Evolutionary conservation across 2,888 invertebrate species (phyloP).

Genomic region (Notodonta dromedarius): DNA sequence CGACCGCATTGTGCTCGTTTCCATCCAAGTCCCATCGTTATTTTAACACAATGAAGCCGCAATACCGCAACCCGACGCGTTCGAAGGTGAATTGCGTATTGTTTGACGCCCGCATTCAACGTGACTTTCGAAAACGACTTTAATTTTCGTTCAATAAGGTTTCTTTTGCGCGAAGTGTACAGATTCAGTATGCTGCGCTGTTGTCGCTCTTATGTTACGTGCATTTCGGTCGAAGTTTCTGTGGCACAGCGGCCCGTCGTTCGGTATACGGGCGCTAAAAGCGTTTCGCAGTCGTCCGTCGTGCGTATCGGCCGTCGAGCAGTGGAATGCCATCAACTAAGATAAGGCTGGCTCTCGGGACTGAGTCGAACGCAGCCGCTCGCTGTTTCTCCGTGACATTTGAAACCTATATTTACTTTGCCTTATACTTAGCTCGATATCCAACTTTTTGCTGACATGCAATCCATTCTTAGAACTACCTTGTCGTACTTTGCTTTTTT

Average conservation of each 20-base stretch:
- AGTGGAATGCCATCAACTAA: slow-evolving; percentile 81
- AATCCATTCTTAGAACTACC: slow-evolving; percentile 5
- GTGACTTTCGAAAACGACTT: slow-evolving; percentile 78
- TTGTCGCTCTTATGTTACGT: slow-evolving; percentile 43
- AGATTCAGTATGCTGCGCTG: slow-evolving; percentile 28
- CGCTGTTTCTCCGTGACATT: slow-evolving; percentile 58
- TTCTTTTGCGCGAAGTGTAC: slow-evolving; percentile 66
- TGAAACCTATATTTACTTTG: slow-evolving; percentile 54
- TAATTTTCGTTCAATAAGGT: slow-evolving; percentile 75
- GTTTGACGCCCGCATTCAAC: slow-evolving; percentile 78
- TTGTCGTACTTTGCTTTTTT: not conserved
- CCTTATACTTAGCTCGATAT: slow-evolving; percentile 33
- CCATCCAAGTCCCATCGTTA: slow-evolving; percentile 76
- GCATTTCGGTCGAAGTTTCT: slow-evolving; percentile 40
- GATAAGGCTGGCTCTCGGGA: slow-evolving; percentile 74
- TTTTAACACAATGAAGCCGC: slow-evolving; percentile 83
- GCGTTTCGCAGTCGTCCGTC: slow-evolving; percentile 82
- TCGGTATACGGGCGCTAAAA: slow-evolving; percentile 77
- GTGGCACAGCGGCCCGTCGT: slow-evolving; percentile 35
- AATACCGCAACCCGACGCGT: slow-evolving; percentile 82
- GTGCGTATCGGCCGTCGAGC: slow-evolving; percentile 79
- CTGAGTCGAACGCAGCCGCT: slow-evolving; percentile 54
- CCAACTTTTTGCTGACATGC: slow-evolving; percentile 19
- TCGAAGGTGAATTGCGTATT: slow-evolving; percentile 84
- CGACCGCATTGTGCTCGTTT: slow-evolving; percentile 67